Evolutionary conservation across 2,113 vertebrate genomes (phyloP), one percentile per base, ranked within the genome.

Genomic region (Phocoena phocoena): DNA sequence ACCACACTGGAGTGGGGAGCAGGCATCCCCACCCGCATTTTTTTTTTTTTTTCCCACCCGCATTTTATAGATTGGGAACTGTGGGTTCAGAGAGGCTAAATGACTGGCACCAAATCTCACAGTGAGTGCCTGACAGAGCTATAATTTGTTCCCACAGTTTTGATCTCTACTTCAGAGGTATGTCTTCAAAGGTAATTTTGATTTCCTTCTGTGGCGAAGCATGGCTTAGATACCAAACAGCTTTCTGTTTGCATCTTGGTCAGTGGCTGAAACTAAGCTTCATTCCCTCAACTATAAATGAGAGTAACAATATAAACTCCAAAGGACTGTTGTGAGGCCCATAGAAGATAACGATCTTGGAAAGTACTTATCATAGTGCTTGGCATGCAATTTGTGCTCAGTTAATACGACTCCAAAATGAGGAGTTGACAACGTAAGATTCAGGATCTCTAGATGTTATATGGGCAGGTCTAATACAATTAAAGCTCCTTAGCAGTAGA

Each of bases 21-120:
- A 8, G 31, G 36, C 7, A 2, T 12, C 50, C 3, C 38, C 8
- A 8, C 0, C 17, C 3, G 13, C 65, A 9, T 33, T 63, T 25
- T n/a, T 36, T 36, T 36, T 36, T 36, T 36, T 36, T 36, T 36
- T 36, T 36, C 3, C 38, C 8, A 8, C 0, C 17, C 3, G 13
- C 65, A 9, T 33, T 63, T 25, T n/a, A 44, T 2, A 38, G 28
- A 9, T 5, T 33, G 79, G 28, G 38, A 36, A 25, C 31, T 2
- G 47, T 41, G 63, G 33, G 28, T 36, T 38, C 60, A 36, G 38
- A 63, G 60, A 31, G 65, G 38, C 86, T 26, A 53, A 33, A 17
- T 1, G 67, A 33, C 50, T 26, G 15, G n/a, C 58, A 60, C 41
- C 1, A 12, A 11, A 26, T 15, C 36, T 60, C 67, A 36, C 47